Evolutionary conservation across 2,888 invertebrate genomes (phyloP).

Genomic region (Didymodactylos carnosus): DNA sequence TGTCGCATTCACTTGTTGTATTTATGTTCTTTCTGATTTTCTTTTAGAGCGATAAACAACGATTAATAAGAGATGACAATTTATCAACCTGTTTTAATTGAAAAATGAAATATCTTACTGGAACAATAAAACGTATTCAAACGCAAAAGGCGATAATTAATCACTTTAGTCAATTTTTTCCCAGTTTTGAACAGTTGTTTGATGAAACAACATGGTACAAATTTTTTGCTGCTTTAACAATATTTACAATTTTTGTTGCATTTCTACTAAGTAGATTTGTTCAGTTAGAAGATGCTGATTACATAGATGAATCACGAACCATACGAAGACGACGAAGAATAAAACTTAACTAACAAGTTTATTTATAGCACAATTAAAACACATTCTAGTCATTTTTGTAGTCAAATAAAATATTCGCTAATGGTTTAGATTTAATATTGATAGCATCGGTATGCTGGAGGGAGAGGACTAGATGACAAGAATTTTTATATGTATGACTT

Average conservation of each 20-base stretch:
- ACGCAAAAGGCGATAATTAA: conserved; percentile 8
- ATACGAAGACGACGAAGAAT: background rate
- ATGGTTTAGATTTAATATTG: too few species aligned
- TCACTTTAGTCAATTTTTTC: conserved; percentile 11
- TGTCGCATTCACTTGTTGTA: too few species aligned
- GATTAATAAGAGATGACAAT: too few species aligned
- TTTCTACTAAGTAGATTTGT: background rate
- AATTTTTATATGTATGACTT: too few species aligned
- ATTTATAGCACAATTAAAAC: background rate
- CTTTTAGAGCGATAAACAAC: too few species aligned
- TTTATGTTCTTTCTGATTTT: too few species aligned
- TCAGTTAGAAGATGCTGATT: background rate
- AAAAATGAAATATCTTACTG: too few species aligned
- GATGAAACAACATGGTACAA: conserved; percentile 12
- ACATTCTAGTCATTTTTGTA: background rate
- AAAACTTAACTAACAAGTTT: background rate
- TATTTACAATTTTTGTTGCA: conserved; percentile 4
- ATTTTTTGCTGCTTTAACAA: background rate
- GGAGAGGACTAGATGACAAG: too few species aligned
- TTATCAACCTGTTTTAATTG: too few species aligned
- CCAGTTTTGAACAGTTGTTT: conserved; percentile 8
- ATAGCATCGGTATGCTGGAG: too few species aligned
- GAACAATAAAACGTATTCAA: too few species aligned
- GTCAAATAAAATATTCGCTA: too few species aligned
- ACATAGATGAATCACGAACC: background rate